Base-by-base conservation (phyloP, 2,797 vertebrate species). In the Philypnodon macrostomus region DNA sequence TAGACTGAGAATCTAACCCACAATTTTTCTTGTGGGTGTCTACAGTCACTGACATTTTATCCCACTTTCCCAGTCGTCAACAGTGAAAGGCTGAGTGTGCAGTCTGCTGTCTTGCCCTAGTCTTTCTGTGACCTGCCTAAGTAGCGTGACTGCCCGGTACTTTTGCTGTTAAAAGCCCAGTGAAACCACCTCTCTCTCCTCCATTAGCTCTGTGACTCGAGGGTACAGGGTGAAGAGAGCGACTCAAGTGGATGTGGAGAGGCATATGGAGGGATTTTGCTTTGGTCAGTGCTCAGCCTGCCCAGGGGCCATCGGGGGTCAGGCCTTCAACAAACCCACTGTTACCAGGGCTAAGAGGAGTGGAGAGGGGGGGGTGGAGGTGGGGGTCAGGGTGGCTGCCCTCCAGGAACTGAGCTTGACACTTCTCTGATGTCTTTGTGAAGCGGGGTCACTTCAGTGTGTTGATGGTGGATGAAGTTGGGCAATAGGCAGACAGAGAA, bases 261-360 rank as follows among this genome's bases (percentile, higher is more conserved):
- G 84, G 73, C 89, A 89, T 88, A 89, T 88, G 89, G 89, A 82
- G 66, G 53, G 58, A 19, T 73, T 74, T 75, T 53, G 75, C 84
- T 87, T 77, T 85, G 87, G 85, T 87, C 86, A 87, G 76, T 62
- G 58, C 67, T 85, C 77, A 87, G 84, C 81, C 77, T 73, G 82
- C 81, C 88, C 81, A 73, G 51, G 64, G 85, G 88, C 75, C 73
- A 77, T 61, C 52, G 46, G 73, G 74, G 88, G 85, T 90, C 85
- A 86, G 15, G 49, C 35, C 69, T 59, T 87, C 79, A 89, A 88
- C 86, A 81, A 86, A 78, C 76, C 83, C 80, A 87, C 85, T 89
- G 88, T 89, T 90, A 69, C 56, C 61, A 53, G 48, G 15, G 74
- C 60, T 54, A 68, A 72, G 66, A 67, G 79, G 77, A 71, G 52